Evolutionary conservation across 1,140 invertebrate species (phyloP).

Genomic region (Sinonovacula constricta): DNA sequence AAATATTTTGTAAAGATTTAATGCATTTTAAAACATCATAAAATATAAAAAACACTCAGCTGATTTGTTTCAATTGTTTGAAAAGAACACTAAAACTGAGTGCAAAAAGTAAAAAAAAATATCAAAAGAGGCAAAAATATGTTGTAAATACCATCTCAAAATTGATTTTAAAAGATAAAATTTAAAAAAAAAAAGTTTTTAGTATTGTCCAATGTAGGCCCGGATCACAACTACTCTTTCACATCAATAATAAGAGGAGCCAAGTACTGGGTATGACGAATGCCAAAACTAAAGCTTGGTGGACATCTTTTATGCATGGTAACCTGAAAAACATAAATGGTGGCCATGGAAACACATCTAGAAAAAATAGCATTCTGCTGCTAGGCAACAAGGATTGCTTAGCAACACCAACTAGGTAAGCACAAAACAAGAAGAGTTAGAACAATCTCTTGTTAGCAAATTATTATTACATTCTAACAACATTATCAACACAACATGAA

Average conservation of each 20-base stretch:
- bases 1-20: too few species aligned
- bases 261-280: constrained; percentile 89
- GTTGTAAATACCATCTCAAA: too few species aligned
- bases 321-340: constrained; percentile 72
- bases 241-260: constrained; percentile 73
- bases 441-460: constrained; percentile 1
- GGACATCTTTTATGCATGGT: constrained; percentile 68
- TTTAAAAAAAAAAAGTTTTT: too few species aligned
- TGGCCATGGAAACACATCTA: constrained; percentile 31
- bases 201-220: too few species aligned
- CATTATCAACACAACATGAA: not conserved
- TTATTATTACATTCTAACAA: too few species aligned
- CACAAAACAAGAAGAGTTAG: constrained; percentile 4
- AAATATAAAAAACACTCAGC: too few species aligned
- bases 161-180: too few species aligned
- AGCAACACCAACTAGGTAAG: not conserved
- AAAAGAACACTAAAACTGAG: too few species aligned
- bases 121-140: too few species aligned
- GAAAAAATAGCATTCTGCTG: constrained; percentile 6
- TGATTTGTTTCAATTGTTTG: too few species aligned
- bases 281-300: constrained; percentile 89
- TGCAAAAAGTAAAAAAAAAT: too few species aligned
- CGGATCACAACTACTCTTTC: constrained; percentile 32
- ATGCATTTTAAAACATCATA: too few species aligned
- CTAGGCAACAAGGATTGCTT: constrained; percentile 7